A percentile compares a stretch with the other conserved stretches of the same genome.
Conservation (phyloP, 2,113 vertebrate species). For the Cochlearius cochlearius region DNA sequence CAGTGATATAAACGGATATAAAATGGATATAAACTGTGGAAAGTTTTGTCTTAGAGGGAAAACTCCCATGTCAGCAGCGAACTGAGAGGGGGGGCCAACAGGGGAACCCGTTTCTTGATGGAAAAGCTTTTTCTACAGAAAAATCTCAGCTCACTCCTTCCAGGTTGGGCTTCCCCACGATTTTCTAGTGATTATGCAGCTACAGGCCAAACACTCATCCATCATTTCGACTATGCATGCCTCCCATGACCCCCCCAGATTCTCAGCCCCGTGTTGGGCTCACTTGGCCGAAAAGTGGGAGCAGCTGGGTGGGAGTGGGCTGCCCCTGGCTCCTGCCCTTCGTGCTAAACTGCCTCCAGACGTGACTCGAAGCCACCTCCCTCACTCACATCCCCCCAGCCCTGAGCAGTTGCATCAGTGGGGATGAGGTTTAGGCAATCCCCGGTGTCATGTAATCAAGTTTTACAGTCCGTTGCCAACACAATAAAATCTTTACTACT, state of each 20-base stretch:
- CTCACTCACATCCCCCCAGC: neutral
- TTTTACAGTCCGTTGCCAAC: constrained; percentile 17
- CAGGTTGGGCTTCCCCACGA: neutral
- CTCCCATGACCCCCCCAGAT: neutral
- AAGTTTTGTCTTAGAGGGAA: constrained; percentile 40
- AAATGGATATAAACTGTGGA: neutral
- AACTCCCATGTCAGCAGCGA: neutral
- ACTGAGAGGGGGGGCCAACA: neutral
- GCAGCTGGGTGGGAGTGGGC: neutral
- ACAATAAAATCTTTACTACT: constrained; percentile 56
- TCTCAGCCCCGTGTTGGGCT: neutral
- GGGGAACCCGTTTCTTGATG: neutral
- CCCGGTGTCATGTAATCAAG: neutral
- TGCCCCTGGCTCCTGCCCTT: neutral
- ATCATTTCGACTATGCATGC: neutral
- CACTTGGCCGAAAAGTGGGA: neutral
- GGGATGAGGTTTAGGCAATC: constrained; percentile 29
- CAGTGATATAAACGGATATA: constrained; percentile 22
- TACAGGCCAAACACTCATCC: accelerated
- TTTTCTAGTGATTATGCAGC: neutral
- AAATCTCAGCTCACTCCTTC: neutral
- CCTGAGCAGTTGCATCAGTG: neutral
- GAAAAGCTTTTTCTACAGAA: neutral
- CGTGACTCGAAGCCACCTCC: neutral
- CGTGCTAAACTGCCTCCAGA: neutral